Conservation (phyloP, 2,888 invertebrate species). For the Buathra laborator region DNA sequence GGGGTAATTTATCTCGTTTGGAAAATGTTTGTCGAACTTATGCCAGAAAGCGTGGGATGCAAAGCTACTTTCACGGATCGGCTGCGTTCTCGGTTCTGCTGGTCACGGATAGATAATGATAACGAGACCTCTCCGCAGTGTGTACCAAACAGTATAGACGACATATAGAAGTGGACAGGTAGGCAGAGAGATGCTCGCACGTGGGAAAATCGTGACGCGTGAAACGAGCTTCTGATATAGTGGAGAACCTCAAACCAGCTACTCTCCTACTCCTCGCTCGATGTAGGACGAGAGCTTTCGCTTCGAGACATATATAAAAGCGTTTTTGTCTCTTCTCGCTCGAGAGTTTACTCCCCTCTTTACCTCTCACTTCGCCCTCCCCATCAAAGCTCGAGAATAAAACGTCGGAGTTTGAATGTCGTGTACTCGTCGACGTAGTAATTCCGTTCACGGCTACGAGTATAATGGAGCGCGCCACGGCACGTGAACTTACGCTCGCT, state of each 20-base stretch:
- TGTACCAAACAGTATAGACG: not conserved
- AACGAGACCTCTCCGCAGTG: constrained; percentile 14
- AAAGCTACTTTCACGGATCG: constrained; percentile 35
- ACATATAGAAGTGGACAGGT: constrained; percentile 17
- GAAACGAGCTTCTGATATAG: constrained; percentile 53
- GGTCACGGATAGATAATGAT: constrained; percentile 34
- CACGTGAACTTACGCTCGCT: constrained; percentile 42
- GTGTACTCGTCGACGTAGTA: constrained; percentile 49
- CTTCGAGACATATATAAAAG: constrained; percentile 52
- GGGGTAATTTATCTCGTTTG: constrained; percentile 6
- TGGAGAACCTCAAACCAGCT: constrained; percentile 22
- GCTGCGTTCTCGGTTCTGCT: not conserved
- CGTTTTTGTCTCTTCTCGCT: constrained; percentile 53
- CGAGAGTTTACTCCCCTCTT: constrained; percentile 19
- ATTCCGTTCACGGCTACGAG: constrained; percentile 57
- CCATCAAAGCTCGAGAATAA: constrained; percentile 38
- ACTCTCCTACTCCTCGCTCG: constrained; percentile 7
- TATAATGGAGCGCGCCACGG: constrained; percentile 58
- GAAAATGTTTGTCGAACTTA: constrained; percentile 21
- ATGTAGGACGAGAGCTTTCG: constrained; percentile 57
- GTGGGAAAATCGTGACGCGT: constrained; percentile 55
- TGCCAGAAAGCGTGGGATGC: not conserved
- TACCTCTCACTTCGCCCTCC: not conserved
- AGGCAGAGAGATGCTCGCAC: constrained; percentile 27
- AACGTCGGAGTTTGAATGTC: constrained; percentile 56